These are phyloP conservation scores for Polyommatus iphigenia DNA, from an alignment of 2,888 invertebrate genomes.

Conservation along the genomic window DNA sequence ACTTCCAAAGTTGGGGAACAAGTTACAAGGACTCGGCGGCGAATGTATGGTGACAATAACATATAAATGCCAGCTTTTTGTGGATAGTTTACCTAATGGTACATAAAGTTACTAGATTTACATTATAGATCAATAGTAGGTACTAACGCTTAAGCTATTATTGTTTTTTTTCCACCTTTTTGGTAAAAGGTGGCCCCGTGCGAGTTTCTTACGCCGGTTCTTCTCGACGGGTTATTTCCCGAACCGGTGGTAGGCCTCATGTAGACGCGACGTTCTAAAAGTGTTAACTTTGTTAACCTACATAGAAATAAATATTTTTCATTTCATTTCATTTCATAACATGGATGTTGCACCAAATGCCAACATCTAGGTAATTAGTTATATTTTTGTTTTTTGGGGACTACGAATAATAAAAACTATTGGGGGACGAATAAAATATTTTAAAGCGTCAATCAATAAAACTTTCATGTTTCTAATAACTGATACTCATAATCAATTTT, in stretches of 20 bases:
- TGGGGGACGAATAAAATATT: background rate
- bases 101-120: background rate
- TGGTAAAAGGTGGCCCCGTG: too few species aligned
- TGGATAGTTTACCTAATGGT: background rate
- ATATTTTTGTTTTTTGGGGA: background rate
- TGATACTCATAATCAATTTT: background rate
- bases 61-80: background rate
- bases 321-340: too few species aligned
- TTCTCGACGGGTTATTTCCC: too few species aligned
- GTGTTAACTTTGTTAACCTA: too few species aligned
- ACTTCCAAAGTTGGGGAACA: constrained; percentile 42
- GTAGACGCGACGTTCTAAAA: too few species aligned
- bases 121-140: background rate
- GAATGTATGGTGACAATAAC: constrained; percentile 8
- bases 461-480: too few species aligned
- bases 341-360: background rate
- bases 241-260: too few species aligned
- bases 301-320: too few species aligned
- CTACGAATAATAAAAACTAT: too few species aligned
- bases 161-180: too few species aligned
- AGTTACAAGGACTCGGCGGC: constrained; percentile 35
- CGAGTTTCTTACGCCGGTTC: too few species aligned
- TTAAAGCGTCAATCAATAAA: background rate
- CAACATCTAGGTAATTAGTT: background rate
- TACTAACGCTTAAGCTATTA: background rate